A percentile compares a stretch with the other conserved stretches of the same genome.
phyloP scores from a whole-genome alignment of 1,140 invertebrate species.

The Potamilus streckersoni region DNA sequence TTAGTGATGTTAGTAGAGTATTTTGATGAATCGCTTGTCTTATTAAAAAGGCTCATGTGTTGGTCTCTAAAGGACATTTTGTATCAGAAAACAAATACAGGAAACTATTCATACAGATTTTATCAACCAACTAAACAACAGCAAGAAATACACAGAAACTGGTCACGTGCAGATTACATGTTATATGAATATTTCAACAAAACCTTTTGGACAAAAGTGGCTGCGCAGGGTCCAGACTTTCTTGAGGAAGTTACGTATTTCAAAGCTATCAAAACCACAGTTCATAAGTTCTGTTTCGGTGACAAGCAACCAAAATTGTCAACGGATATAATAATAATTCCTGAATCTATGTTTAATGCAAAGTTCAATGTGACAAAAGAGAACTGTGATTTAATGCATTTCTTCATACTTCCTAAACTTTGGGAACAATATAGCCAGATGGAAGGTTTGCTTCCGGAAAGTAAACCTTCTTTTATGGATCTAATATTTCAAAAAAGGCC shows the following conservation, averaged over 20 bases:
- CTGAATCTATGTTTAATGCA: conserved; percentile 34
- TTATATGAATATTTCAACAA: conserved; percentile 58
- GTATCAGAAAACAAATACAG: conserved; percentile 42
- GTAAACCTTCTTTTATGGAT: too few relatives aligned
- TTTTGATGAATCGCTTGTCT: conserved; percentile 72
- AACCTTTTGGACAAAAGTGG: conserved; percentile 57
- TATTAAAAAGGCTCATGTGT: conserved; percentile 70
- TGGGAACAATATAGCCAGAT: not conserved
- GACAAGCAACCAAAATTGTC: conserved; percentile 8
- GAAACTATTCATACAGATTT: conserved; percentile 29
- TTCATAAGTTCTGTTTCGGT: conserved; percentile 43
- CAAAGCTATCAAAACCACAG: conserved; percentile 34
- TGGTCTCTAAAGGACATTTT: conserved; percentile 67
- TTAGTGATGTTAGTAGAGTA: conserved; percentile 73
- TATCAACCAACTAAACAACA: conserved; percentile 10
- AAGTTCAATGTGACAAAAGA: conserved; percentile 41
- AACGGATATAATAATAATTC: conserved; percentile 30
- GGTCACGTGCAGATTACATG: conserved; percentile 53
- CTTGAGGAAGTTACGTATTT: conserved; percentile 48
- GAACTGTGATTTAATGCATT: conserved; percentile 46
- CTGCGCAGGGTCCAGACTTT: conserved; percentile 43
- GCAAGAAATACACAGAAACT: conserved; percentile 39
- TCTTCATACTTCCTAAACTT: conserved; percentile 22
- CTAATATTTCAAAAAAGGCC: too few relatives aligned
- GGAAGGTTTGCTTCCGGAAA: too few relatives aligned